A percentile compares a stretch with the other conserved stretches of the same genome.
These are phyloP conservation scores for Reticulitermes lucifugus DNA, from an alignment of 2,888 invertebrate genomes.

Conservation along the genomic window DNA sequence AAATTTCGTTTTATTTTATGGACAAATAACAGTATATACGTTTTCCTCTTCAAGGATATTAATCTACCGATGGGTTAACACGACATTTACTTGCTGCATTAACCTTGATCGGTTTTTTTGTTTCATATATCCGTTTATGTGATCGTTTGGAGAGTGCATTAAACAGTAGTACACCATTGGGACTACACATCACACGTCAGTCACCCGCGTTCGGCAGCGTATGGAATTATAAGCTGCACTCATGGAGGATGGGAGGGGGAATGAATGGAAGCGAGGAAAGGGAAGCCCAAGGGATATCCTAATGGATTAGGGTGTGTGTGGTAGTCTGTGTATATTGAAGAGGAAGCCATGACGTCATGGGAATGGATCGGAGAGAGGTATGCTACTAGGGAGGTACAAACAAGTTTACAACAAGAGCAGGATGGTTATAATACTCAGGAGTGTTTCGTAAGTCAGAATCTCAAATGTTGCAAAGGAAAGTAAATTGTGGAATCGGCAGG, in stretches of 20 bases:
- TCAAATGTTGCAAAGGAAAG: too few relatives aligned
- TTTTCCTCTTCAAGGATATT: not conserved
- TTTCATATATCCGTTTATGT: not conserved
- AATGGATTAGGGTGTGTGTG: slow-evolving; percentile 29
- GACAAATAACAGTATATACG: not conserved
- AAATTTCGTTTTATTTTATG: not conserved
- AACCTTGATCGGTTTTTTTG: not conserved
- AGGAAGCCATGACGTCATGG: slow-evolving; percentile 2
- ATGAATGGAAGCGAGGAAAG: not conserved
- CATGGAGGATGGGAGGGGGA: not conserved
- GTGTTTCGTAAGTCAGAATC: too few relatives aligned
- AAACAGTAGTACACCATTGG: not conserved
- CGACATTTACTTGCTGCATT: not conserved
- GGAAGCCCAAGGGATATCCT: slow-evolving; percentile 17
- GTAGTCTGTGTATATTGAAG: slow-evolving; percentile 7
- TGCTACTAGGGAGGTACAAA: not conserved
- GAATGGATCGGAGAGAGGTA: not conserved
- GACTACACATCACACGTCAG: not conserved
- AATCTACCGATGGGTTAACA: not conserved
- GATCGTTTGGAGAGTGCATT: slow-evolving; percentile 6
- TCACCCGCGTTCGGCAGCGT: not conserved
- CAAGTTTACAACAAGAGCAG: too few relatives aligned
- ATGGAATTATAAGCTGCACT: not conserved
- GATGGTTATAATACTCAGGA: too few relatives aligned
- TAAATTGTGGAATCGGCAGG: too few relatives aligned